Percentiles rank a stretch among this genome's conserved stretches.
These are phyloP conservation scores for Florisuga fusca DNA, from an alignment of 2,797 vertebrate species.

Conservation along the genomic window DNA sequence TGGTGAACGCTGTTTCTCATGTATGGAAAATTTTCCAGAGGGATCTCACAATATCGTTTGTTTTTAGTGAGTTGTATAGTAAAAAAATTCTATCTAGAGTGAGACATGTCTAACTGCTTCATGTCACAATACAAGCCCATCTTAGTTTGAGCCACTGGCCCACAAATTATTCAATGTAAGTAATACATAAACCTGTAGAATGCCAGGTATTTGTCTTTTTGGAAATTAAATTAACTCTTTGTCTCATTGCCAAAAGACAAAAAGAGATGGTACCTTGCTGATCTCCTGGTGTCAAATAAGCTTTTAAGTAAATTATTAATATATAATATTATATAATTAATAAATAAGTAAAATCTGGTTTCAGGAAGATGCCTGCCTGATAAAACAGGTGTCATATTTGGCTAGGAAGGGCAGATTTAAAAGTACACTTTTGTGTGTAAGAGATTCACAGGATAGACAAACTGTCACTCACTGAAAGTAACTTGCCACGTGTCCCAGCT, in stretches of 20 bases:
- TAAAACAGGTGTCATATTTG: neutral
- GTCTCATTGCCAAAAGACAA: neutral
- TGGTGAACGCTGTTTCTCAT: neutral
- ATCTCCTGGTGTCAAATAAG: neutral
- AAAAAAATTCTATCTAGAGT: neutral
- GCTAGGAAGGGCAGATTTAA: neutral
- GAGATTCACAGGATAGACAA: neutral
- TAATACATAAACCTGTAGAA: neutral
- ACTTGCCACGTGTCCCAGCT: neutral
- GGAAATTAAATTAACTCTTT: neutral
- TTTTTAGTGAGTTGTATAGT: neutral
- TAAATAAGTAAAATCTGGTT: neutral
- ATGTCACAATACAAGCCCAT: neutral
- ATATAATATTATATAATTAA: too few relatives aligned
- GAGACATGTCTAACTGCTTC: neutral
- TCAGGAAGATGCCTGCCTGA: neutral
- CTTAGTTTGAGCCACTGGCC: neutral
- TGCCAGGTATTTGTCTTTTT: neutral
- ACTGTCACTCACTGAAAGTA: neutral
- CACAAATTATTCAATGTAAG: neutral
- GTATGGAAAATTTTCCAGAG: neutral
- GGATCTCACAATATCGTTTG: neutral
- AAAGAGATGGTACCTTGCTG: neutral
- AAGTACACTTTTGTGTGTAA: neutral
- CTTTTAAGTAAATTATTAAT: too few relatives aligned